Base-by-base conservation (phyloP, 1,140 invertebrate species). In the Macrostomum lignano region DNA sequence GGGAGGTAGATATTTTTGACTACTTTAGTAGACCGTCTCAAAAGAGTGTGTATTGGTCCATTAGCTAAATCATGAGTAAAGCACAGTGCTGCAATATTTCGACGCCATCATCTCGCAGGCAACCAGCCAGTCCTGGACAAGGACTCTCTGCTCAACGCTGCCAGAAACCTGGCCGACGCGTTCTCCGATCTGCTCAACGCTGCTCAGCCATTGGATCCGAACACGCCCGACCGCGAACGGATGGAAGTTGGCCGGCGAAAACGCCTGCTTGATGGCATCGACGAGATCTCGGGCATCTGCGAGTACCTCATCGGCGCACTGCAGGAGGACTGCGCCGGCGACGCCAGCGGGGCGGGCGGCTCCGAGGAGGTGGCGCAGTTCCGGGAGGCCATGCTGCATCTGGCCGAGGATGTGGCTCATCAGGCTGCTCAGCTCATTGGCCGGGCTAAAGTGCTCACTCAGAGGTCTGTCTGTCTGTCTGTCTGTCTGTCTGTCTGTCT, bases 101-200 rank as follows among this genome's bases (percentile, higher is more conserved):
- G n/a, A n/a, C n/a, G n/a, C n/a, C n/a, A n/a, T n/a, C n/a, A n/a
- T n/a, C n/a, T n/a, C n/a, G n/a, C n/a, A n/a, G n/a, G n/a, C n/a
- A n/a, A n/a, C n/a, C n/a, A n/a, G n/a, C n/a, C n/a, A n/a, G n/a
- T n/a, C n/a, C n/a, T n/a, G n/a, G n/a, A n/a, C n/a, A n/a, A n/a
- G n/a, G n/a, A n/a, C n/a, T n/a, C n/a, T 36, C 60, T 98, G 9
- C 53, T 96, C 33, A 75, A 84, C 42, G 88, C 91, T 10, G 77
- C 91, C 0, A 64, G 78, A 38, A 71, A 72, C 46, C 63, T 98
- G 0, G 91, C 82, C 46, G 69, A 64, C 17, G 86, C 86, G 1
- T 94, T 98, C 58, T 77, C 72, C 29, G 84, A 93, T 52, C 62
- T 98, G 31, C 65, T 98, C 11, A 74, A 71, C 48, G 78, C 82